Evolutionary conservation across 1,140 invertebrate genomes (phyloP), one percentile per base, ranked within the genome.

Genomic region (Teleogryllus occipitalis): DNA sequence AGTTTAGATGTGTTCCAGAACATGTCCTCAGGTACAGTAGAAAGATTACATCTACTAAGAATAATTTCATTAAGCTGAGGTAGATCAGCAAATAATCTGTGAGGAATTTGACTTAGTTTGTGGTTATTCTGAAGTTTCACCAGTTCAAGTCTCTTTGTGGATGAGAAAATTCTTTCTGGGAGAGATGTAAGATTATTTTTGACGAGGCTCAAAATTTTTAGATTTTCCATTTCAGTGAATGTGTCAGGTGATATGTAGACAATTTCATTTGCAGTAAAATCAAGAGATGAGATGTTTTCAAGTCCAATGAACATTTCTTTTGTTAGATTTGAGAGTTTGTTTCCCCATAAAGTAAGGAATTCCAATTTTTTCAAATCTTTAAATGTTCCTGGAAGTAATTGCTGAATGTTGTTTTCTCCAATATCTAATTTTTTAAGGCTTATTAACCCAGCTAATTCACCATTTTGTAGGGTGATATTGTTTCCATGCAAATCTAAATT

Each of bases 311-410:
- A 90, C 22, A 91, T 83, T 18, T 86, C 83, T 54, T 86, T 85
- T 6, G 89, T 89, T 47, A 93, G 81, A 27, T 83, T 84, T 73
- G 78, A 83, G 12, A 93, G 83, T 48, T 85, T 84, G 82, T 93
- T 93, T 47, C 86, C 87, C 90, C 90, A 91, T 47, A 92, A 83
- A 80, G 91, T 91, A 54, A 92, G 83, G 47, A 88, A 87, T 79
- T 85, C 85, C 65, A 93, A 82, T 78, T 88, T 88, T 39, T 85
- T 86, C 81, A 91, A 86, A 83, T 90, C 88, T 73, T 87, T 85
- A 82, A 93, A 92, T 72, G 90, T 85, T 15, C 88, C 89, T 7
- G 85, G 85, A 18, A 89, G 88, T 81, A 93, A 84, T 82, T 87
- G 85, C 7, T 84, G 85, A 82, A 93, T 83, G 76, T 89, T 87